These are phyloP conservation scores for Nineta flava DNA, from an alignment of 2,888 invertebrate species.

Conservation along the genomic window DNA sequence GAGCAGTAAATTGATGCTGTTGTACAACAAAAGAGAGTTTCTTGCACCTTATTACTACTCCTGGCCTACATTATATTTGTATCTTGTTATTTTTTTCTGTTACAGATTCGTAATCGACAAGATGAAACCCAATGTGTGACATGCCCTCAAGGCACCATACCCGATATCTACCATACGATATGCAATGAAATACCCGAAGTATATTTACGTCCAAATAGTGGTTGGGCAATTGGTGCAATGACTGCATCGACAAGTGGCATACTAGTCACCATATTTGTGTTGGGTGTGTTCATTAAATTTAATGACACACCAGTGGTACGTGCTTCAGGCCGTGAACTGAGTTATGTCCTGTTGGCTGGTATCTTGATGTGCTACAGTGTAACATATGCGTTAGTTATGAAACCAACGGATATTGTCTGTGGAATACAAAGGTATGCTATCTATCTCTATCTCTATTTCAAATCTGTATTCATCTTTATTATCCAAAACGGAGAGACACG, in stretches of 20 bases:
- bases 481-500: neutral
- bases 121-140: conserved; percentile 73
- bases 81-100: too few species aligned
- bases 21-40: too few species aligned
- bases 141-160: conserved; percentile 71
- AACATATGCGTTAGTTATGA: conserved; percentile 79
- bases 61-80: too few species aligned
- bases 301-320: conserved; percentile 95
- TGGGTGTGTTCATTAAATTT: conserved; percentile 43
- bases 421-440: conserved; percentile 64
- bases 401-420: conserved; percentile 75
- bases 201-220: conserved; percentile 64
- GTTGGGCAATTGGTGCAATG: conserved; percentile 90
- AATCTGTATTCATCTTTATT: neutral
- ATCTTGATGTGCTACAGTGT: conserved; percentile 83
- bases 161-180: conserved; percentile 54
- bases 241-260: conserved; percentile 75
- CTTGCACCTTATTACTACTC: too few species aligned
- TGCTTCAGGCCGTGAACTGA: conserved; percentile 79
- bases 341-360: conserved; percentile 80
- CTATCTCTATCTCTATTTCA: conserved; percentile 3
- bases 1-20: too few species aligned
- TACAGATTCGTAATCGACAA: conserved; percentile 59
- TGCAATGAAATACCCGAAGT: conserved; percentile 70
- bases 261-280: conserved; percentile 50